A percentile compares a stretch with the other conserved stretches of the same genome.
Conservation (phyloP, 2,888 invertebrate species). For the Clepsis dumicolana region DNA sequence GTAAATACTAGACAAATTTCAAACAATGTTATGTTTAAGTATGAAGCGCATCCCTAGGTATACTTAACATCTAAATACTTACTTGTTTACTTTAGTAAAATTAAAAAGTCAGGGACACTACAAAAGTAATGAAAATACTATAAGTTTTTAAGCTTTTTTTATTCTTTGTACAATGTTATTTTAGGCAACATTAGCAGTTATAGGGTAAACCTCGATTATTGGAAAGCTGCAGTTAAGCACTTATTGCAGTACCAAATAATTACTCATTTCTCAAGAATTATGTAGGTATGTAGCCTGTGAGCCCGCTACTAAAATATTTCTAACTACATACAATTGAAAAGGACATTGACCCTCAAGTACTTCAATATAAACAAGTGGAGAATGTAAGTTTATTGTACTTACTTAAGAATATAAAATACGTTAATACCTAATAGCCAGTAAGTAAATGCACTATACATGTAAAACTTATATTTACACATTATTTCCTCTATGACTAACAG, state of each 20-base stretch:
- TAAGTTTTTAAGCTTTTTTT: constrained; percentile 81
- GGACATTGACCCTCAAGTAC: background rate
- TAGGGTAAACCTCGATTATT: constrained; percentile 52
- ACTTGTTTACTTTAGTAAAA: too few species aligned
- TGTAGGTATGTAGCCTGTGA: constrained; percentile 29
- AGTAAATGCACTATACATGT: constrained; percentile 82
- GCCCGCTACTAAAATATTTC: constrained; percentile 45
- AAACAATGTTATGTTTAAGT: too few species aligned
- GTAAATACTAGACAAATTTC: too few species aligned
- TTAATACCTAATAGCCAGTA: constrained; percentile 81
- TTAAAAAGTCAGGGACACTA: background rate
- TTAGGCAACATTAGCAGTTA: constrained; percentile 76
- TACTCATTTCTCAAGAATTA: constrained; percentile 56
- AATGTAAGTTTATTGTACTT: constrained; percentile 18
- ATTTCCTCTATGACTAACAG: constrained; percentile 59
- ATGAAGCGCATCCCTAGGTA: too few species aligned
- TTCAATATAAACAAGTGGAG: background rate
- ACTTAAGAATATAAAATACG: constrained; percentile 44
- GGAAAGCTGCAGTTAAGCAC: constrained; percentile 58
- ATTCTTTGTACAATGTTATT: constrained; percentile 83
- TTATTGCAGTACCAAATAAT: constrained; percentile 57
- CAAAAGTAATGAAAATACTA: constrained; percentile 52
- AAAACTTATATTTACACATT: constrained; percentile 76
- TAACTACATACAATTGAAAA: constrained; percentile 5
- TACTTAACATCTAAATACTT: too few species aligned